Evolutionary conservation across 1,140 invertebrate genomes (phyloP), one percentile per base, ranked within the genome.

Genomic region (Brachionus manjavacas): DNA sequence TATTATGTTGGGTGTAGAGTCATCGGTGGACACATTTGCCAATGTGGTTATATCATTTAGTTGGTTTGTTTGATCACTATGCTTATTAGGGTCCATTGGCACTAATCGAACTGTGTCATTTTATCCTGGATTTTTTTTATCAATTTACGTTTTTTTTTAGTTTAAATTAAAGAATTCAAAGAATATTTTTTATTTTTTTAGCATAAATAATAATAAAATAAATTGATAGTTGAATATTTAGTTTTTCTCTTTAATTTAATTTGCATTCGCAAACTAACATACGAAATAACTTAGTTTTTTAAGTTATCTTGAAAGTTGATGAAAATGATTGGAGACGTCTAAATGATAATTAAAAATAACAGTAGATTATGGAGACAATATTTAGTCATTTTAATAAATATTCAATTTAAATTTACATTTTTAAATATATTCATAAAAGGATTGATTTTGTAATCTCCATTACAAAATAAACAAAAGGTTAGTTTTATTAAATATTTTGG

Each of bases 251-350:
- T 9, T 12, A 66, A 25, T 66, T 66, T 1, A 66, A 23, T 66
- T 66, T 66, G 60, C 60, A 66, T 66, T 66, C 60, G 25, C 60
- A 66, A 66, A 66, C 60, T 66, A 66, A 66, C 60, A 66, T 66
- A 66, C 12, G 60, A 23, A 66, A 66, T 64, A 35, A 35, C 0
- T 35, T 31, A 11, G 16, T 20, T 23, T 23, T 8, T 20, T 20
- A 0, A 25, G 28, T 35, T 35, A 35, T 35, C 7, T 35, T 6
- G 31, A 35, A 35, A 35, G 31, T 35, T 35, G 31, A 35, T 35
- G 0, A 6, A 7, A 35, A 35, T 35, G 4, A 35, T 35, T 35
- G 31, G 7, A 1, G 46, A 1, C 12, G 12, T 52, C 16, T 52
- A 16, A 12, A 52, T 52, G 16, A 52, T 52, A 52, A 16, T 35